Base-by-base conservation (phyloP, 1,140 invertebrate species). In the Patella vulgata region DNA sequence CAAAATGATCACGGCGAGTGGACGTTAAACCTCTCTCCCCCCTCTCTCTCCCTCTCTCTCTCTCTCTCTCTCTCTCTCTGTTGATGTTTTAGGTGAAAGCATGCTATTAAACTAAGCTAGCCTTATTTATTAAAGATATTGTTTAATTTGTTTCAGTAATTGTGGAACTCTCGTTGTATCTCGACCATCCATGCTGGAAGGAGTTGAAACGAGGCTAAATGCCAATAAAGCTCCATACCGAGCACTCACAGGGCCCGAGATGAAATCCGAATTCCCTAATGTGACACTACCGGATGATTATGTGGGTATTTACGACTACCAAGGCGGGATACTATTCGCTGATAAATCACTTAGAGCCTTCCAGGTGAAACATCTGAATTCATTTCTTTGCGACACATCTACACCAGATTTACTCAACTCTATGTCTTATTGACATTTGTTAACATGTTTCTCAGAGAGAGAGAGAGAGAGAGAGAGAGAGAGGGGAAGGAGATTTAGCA, bases 251-350 rank as follows among this genome's bases (percentile, higher is more conserved):
- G 14, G 43, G 1, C 12, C 12, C 2, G 59, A 54, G 17, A 2
- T 62, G 11, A 43, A 19, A 28, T 14, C 21, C n/a, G 30, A 47
- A 17, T 82, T 68, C 43, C 79, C 77, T 19, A 70, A 73, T 66
- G 31, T 82, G n/a, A 25, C 23, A 4, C 75, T 71, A 48, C 61
- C 70, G 2, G 46, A 61, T n/a, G 55, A 60, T 9, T 65, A 50
- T 33, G 54, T 30, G 6, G 76, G 54, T 39, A 54, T 81, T 17
- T 62, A 74, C 3, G 82, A 83, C 47, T 40, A 63, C 14, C 67
- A 65, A n/a, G 82, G 72, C 4, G 82, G 82, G 0, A 62, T 82
- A 14, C 60, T 82, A 9, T 64, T 60, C 28, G 75, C 82, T 6
- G 77, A 82, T 40, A 79, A 76, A 55, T 68, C 73, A 25, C 53